Evolutionary conservation across 2,888 invertebrate genomes (phyloP).

Genomic region (Habrosyne pyritoides): DNA sequence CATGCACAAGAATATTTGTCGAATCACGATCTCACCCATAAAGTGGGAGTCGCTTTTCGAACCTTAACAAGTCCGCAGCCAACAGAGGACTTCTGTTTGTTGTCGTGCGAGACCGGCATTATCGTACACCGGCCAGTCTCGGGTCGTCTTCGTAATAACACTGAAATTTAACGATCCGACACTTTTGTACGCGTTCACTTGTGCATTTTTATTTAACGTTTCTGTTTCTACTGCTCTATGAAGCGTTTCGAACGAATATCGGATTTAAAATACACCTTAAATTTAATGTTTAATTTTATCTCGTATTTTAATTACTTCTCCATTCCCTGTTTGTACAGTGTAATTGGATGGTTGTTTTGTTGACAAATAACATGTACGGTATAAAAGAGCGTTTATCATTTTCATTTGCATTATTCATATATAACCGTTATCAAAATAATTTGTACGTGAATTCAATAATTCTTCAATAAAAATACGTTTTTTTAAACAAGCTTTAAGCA

Average conservation of each 20-base stretch:
- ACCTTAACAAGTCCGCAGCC: not conserved
- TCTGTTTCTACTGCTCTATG: not conserved
- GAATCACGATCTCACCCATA: not conserved
- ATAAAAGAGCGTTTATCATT: no score
- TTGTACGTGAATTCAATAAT: no score
- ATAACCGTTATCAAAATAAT: no score
- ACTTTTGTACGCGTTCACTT: not conserved
- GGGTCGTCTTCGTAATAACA: constrained; percentile 15
- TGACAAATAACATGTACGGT: no score
- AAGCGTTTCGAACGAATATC: not conserved
- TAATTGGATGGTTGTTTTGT: no score
- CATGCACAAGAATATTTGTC: no score
- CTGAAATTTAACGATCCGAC: constrained; percentile 17
- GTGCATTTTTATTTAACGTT: not conserved
- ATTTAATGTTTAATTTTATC: not conserved
- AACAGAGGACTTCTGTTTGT: not conserved
- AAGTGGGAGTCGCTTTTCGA: not conserved
- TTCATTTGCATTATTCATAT: no score
- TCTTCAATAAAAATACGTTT: no score
- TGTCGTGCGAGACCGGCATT: constrained; percentile 4
- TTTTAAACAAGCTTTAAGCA: no score
- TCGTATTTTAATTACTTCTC: not conserved
- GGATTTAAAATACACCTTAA: not conserved
- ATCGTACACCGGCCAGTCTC: not conserved
- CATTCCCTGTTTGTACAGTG: not conserved